Base-by-base conservation (phyloP, 2,113 vertebrate species). In the Dasypus novemcinctus region DNA sequence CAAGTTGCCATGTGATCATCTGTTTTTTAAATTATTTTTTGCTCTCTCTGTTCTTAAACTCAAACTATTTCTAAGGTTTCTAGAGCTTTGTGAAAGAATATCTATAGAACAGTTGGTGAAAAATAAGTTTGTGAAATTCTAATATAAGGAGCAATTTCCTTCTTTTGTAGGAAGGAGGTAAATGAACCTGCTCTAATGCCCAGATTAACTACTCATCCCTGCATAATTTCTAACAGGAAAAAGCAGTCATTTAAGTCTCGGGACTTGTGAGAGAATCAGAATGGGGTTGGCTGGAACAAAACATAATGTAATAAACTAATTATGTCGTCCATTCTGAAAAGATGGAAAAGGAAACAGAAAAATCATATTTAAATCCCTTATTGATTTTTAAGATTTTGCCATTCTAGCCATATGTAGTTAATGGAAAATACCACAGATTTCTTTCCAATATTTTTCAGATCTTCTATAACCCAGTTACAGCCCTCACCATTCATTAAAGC, bases 391-490 rank as follows among this genome's bases (percentile, higher is more conserved):
- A 64, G 11, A n/a, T 36, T 87, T 94, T 91, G 13, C 13, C 20
- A 33, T 18, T 21, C 21, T 52, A 61, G 36, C 83, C n/a, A 86
- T 20, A 36, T 11, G 5, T 18, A 46, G 14, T 43, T 31, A 9
- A 75, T 74, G 49, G 21, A 3, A 33, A 20, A 43, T n/a, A 71
- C 59, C 31, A 36, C 8, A n/a, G 41, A 78, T 49, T 80, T 6
- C 5, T 84, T 92, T 68, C 82, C 15, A 81, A 15, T 68, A 57
- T 85, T 75, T 89, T 92, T 76, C 52, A 88, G 33, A 86, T 91
- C 5, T 84, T 81, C 23, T 61, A 33, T 49, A 95, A 46, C 33
- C 3, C 43, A n/a, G 0, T 43, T 33, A 57, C 59, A 85, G n/a
- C 8, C 27, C 7, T 90, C 31, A 72, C 1, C 2, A 25, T 36